phyloP scores from a whole-genome alignment of 2,888 invertebrate genomes.

The Parnassius apollo region DNA sequence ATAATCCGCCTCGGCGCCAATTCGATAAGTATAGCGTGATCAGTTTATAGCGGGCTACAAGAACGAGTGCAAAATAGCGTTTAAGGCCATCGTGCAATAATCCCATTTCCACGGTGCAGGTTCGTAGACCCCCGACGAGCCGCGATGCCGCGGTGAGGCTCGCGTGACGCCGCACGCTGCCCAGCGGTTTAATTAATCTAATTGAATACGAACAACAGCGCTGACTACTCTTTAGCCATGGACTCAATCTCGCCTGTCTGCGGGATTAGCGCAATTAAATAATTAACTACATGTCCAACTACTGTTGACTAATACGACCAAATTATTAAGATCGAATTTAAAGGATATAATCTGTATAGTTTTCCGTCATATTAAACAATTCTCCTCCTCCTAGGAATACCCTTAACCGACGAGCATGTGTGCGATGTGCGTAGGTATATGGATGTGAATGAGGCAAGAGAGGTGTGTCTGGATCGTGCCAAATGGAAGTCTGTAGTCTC shows the following conservation, averaged over 20 bases:
- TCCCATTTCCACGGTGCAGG: constrained; percentile 72
- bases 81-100: constrained; percentile 67
- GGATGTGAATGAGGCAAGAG: too few relatives aligned
- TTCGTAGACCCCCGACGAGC: constrained; percentile 60
- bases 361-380: background rate
- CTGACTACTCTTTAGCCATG: constrained; percentile 40
- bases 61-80: constrained; percentile 63
- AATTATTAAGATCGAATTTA: background rate
- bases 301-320: background rate
- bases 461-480: too few relatives aligned
- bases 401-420: too few relatives aligned
- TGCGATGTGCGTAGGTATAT: too few relatives aligned
- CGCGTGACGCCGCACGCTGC: constrained; percentile 50
- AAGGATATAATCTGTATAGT: background rate
- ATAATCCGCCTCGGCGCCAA: constrained; percentile 32
- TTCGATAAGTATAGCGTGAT: constrained; percentile 32
- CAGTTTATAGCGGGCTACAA: constrained; percentile 42
- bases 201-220: constrained; percentile 53
- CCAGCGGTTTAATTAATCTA: constrained; percentile 59
- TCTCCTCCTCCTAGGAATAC: too few relatives aligned
- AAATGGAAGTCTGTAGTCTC: too few relatives aligned
- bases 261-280: constrained; percentile 28
- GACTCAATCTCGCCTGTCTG: constrained; percentile 31
- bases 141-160: constrained; percentile 36
- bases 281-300: constrained; percentile 13